Conservation (phyloP, 2,797 vertebrate species). For the Propithecus deckenii region DNA sequence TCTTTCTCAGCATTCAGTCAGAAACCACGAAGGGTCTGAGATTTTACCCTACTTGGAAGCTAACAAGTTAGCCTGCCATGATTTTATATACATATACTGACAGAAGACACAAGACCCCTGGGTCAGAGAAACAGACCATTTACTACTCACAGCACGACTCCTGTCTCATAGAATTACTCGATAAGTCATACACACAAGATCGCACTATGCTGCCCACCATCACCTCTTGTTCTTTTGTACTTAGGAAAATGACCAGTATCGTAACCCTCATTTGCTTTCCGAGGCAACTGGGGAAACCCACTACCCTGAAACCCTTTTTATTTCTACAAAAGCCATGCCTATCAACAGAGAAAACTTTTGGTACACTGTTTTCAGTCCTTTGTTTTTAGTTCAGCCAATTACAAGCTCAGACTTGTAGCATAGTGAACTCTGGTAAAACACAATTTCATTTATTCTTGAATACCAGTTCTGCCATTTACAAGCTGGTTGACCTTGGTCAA, state of each 20-base stretch:
- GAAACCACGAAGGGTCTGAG: constrained; percentile 12
- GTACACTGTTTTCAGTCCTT: neutral
- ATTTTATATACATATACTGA: constrained; percentile 45
- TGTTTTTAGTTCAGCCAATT: neutral
- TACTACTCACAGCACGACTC: constrained; percentile 41
- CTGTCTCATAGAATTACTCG: constrained; percentile 52
- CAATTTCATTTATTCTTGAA: neutral
- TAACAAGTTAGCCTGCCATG: neutral
- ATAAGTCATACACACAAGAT: neutral
- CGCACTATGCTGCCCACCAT: neutral
- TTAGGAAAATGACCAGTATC: neutral
- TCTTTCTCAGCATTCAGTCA: neutral
- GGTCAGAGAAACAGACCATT: constrained; percentile 61
- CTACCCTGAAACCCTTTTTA: neutral
- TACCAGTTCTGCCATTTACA: neutral
- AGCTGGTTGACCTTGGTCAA: neutral
- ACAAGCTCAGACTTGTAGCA: neutral
- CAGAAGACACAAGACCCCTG: constrained; percentile 53
- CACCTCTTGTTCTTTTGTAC: neutral
- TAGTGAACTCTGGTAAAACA: neutral
- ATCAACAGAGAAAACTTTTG: neutral
- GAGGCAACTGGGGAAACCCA: neutral
- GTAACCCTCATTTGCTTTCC: neutral
- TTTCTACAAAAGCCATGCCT: neutral
- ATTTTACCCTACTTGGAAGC: constrained; percentile 24